Evolutionary conservation across 92 coral and sea anemone genomes (phyloP).

Genomic region (Metridium senile): DNA sequence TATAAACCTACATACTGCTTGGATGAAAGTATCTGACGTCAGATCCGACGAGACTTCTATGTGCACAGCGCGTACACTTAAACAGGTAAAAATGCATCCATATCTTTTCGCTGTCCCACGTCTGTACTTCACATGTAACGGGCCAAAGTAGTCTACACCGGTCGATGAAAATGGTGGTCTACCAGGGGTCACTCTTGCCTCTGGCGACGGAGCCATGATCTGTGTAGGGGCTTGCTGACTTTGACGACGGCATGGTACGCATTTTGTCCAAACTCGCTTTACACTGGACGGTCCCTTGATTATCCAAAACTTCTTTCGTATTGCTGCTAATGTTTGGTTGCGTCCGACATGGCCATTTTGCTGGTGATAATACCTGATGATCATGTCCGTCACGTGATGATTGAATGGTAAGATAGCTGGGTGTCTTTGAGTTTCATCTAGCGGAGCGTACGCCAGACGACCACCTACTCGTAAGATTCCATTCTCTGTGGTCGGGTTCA

Average conservation of each 20-base stretch:
- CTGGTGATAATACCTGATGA: background rate
- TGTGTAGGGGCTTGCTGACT: background rate
- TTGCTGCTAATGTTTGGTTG: background rate
- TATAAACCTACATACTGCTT: constrained; percentile 22
- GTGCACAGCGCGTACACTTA: constrained; percentile 10
- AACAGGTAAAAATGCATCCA: constrained; percentile 27
- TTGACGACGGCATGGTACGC: background rate
- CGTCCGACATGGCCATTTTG: background rate
- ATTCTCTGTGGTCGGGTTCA: too few species aligned
- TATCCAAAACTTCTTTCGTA: background rate
- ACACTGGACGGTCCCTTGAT: background rate
- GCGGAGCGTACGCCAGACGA: too few species aligned
- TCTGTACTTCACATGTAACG: constrained; percentile 21
- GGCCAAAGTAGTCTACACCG: constrained; percentile 27
- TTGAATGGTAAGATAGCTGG: too few species aligned
- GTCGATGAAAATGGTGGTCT: constrained; percentile 22
- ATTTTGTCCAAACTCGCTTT: background rate
- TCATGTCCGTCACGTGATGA: too few species aligned
- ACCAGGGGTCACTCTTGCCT: constrained; percentile 26
- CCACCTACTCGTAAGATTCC: background rate
- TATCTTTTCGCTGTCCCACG: background rate
- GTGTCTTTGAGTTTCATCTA: background rate
- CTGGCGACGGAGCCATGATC: background rate
- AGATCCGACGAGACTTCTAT: constrained; percentile 21
- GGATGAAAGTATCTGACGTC: constrained; percentile 23